Base-by-base conservation (phyloP, 1,140 invertebrate genomes). In the Drosophila rufa region DNA sequence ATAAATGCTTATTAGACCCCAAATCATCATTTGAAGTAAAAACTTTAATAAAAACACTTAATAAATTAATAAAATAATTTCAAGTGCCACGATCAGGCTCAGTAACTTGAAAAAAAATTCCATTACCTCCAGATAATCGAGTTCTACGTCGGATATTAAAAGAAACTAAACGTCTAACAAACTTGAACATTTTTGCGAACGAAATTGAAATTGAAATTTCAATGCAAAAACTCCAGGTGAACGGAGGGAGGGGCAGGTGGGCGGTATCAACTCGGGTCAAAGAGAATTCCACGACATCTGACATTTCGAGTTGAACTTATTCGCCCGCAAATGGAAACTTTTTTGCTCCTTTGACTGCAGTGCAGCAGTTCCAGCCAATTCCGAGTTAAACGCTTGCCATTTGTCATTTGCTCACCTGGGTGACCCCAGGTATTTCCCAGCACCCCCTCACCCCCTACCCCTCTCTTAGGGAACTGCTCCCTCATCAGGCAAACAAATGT, bases 401-500 rank as follows among this genome's bases (percentile, higher is more conserved):
- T 86, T 75, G 75, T 85, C 82, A 85, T 62, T 73, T 71, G 79
- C 69, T 71, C 79, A 85, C 79, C 82, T 82, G 68, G 78, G 50
- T 61, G 74, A 66, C 58, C 59, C 64, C 51, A 50, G 68, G 68
- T 56, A 69, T 58, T 74, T 67, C 50, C 56, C 61, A 57, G 19
- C 22, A 25, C 22, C 22, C 1, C 38, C 48, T 12, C 46, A 3
- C 5, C 38, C 7, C 7, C 43, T 47, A 6, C 17, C 50, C n/a
- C 9, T 40, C 11, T 15, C 59, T 36, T 22, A 19, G 40, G 25
- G 40, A 22, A 36, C 22, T 22, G 45, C 25, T 38, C 40, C 36
- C 38, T 56, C 71, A 67, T 69, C 76, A 74, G 69, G 71, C 80
- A 89, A 87, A 89, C 83, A 89, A 87, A 87, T 87, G 83, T 89